Evolutionary conservation across 2,888 invertebrate genomes (phyloP), one percentile per base, ranked within the genome.

Genomic region (Eristalis pertinax): DNA sequence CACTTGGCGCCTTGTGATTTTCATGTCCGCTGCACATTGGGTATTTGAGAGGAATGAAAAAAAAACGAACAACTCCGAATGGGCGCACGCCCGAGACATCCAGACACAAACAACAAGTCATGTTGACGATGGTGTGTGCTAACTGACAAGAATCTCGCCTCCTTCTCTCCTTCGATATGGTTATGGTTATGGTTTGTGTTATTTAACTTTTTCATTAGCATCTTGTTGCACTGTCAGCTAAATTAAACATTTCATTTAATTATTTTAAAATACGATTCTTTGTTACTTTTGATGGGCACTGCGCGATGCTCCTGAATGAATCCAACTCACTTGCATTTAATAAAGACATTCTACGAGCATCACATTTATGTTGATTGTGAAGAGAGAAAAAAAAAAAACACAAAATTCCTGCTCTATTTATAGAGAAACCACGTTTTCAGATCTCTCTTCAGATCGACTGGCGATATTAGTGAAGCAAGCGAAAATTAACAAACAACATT

Each of bases 1-100:
- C 91, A 92, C 91, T 92, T 92, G 92, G 92, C 92, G 92, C 92
- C 92, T 91, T 91, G 90, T 91, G 90, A 91, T 91, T 92, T 91
- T 91, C 91, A 89, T 91, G 76, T 69, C 74, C 74, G 76, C 68
- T 76, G 83, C 82, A 65, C 65, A 75, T 63, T 62, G 78, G 78
- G 72, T 70, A 22, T 82, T 82, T 60, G 64, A 73, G 58, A 73
- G 76, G 38, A 65, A 26, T 56, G 26, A 58, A 32, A 41, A 32
- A 32, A 32, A 32, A 10, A 32, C 4, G 7, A 32, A 29, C 4
- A 29, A 29, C 29, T 32, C 32, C 65, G 24, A 35, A 32, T 62
- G 74, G 83, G 84, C 50, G 77, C 82, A 79, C 79, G 79, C 56
- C 78, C 58, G 32, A 84, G 64, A 67, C 78, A 86, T 83, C 79